Evolutionary conservation across 2,797 vertebrate species (phyloP).

Genomic region (Champsocephalus gunnari): DNA sequence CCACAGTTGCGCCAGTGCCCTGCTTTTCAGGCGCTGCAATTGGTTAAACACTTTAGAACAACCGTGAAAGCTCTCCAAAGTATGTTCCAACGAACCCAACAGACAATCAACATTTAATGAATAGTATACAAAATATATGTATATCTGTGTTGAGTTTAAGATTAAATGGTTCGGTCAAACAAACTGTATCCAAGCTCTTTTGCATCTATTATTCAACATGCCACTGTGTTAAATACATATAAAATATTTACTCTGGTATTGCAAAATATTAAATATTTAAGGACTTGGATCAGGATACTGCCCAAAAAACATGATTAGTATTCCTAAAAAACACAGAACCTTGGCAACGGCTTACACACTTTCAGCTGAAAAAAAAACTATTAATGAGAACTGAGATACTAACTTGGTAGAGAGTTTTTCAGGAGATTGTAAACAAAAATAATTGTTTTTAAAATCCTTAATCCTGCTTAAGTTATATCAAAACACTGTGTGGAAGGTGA

Average conservation of each 20-base stretch:
- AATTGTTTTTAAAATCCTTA: slow-evolving; percentile 14
- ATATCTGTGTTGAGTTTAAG: background rate
- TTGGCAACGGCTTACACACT: background rate
- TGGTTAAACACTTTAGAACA: background rate
- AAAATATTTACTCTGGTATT: background rate
- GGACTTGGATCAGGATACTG: slow-evolving; percentile 1
- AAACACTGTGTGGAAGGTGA: slow-evolving; percentile 18
- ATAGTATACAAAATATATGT: background rate
- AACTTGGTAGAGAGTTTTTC: slow-evolving; percentile 25
- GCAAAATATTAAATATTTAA: slow-evolving; percentile 23
- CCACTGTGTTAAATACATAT: slow-evolving; percentile 1
- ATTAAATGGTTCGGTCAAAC: background rate
- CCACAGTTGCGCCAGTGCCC: background rate
- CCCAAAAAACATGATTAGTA: slow-evolving; percentile 11
- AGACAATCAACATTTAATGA: background rate
- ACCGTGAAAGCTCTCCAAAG: background rate
- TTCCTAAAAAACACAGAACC: slow-evolving; percentile 27
- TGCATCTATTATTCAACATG: background rate
- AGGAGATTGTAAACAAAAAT: slow-evolving; percentile 20
- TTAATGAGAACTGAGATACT: slow-evolving; percentile 20
- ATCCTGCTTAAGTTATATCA: slow-evolving; percentile 22
- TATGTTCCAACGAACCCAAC: background rate
- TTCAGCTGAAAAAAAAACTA: slow-evolving; percentile 10
- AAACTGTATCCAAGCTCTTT: background rate
- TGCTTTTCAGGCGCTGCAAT: background rate